A percentile compares a stretch with the other conserved stretches of the same genome.
Conservation (phyloP, 2,797 vertebrate genomes). For the Nasua narica region DNA sequence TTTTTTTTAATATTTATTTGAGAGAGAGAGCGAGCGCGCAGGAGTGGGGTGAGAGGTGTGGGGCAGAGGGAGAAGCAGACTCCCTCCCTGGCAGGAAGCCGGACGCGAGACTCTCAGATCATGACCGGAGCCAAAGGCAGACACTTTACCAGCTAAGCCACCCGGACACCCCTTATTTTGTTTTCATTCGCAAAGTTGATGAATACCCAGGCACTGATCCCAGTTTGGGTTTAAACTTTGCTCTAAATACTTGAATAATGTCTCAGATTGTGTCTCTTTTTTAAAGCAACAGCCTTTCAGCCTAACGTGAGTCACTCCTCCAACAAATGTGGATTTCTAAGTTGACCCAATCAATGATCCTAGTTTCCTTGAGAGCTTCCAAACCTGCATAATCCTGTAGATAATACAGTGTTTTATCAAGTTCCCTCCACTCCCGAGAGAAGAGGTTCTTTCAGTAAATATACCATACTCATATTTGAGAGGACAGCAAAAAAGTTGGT, state of each 20-base stretch:
- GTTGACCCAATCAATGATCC: neutral
- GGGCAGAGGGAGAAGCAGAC: no score
- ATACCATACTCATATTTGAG: neutral
- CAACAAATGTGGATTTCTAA: neutral
- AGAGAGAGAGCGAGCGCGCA: no score
- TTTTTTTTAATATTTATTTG: no score
- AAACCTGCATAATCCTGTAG: neutral
- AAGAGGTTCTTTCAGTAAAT: neutral
- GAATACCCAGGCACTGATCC: conserved; percentile 39
- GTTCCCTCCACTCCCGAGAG: neutral
- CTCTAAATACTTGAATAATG: conserved; percentile 41
- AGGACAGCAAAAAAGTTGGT: neutral
- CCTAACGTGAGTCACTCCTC: neutral
- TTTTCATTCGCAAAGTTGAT: conserved; percentile 35
- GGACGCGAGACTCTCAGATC: no score
- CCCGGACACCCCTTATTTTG: neutral
- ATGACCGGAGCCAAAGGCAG: no score
- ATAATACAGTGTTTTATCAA: neutral
- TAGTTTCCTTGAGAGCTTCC: neutral
- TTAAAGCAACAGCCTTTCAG: conserved; percentile 5
- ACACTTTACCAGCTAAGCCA: no score
- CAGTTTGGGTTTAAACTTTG: conserved; percentile 60
- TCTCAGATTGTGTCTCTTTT: conserved; percentile 45
- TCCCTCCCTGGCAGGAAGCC: no score
- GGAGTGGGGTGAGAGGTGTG: no score